Percentiles rank a stretch among this genome's conserved stretches.
These are phyloP conservation scores for Brachionus plicatilis DNA, from an alignment of 1,140 invertebrate genomes.

Conservation along the genomic window DNA sequence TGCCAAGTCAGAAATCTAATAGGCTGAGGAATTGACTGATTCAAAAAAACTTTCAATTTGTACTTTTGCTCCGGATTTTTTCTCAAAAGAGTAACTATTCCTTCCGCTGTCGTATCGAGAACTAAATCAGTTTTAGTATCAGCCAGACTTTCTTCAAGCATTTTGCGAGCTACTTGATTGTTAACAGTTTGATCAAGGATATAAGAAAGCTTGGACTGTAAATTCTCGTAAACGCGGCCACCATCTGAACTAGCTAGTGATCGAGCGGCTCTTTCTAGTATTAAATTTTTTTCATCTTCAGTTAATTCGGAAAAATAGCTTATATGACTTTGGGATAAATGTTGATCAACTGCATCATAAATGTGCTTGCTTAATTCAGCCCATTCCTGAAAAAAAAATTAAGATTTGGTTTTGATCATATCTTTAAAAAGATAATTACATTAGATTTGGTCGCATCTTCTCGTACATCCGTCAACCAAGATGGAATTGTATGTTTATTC, in stretches of 20 bases:
- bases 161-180: slow-evolving; percentile 4
- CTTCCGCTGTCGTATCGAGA: slow-evolving; percentile 18
- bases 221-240: slow-evolving; percentile 19
- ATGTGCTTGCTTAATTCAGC: background rate
- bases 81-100: background rate
- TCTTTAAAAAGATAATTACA: background rate
- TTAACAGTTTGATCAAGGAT: slow-evolving; percentile 37
- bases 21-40: slow-evolving; percentile 39
- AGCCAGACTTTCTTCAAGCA: background rate
- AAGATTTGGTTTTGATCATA: background rate
- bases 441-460: slow-evolving; percentile 28
- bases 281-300: slow-evolving; percentile 35
- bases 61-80: slow-evolving; percentile 40
- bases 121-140: slow-evolving; percentile 40
- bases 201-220: slow-evolving; percentile 24
- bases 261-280: slow-evolving; percentile 34
- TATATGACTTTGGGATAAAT: slow-evolving; percentile 38
- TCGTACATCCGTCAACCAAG: background rate
- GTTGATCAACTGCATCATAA: slow-evolving; percentile 40
- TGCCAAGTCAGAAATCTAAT: slow-evolving; percentile 36
- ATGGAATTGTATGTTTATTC: slow-evolving; percentile 14
- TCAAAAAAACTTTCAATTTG: slow-evolving; percentile 33
- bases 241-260: background rate
- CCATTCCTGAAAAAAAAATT: slow-evolving; percentile 29
- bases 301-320: slow-evolving; percentile 22